Conservation (phyloP, 1,140 invertebrate genomes). For the Oryzaephilus surinamensis region DNA sequence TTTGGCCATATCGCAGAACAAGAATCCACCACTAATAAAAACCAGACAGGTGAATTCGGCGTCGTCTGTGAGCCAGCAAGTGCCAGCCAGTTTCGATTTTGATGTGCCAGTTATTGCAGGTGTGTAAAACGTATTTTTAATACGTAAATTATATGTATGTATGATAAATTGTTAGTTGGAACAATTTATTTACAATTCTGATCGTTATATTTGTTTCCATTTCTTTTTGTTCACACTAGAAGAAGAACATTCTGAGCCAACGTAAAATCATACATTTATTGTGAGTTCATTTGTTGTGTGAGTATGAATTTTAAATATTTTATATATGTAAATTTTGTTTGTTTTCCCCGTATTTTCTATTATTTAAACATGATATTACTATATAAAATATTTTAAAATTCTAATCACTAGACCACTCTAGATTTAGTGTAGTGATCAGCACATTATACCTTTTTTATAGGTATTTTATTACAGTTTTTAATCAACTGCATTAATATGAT, state of each 20-base stretch:
- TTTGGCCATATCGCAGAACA: slow-evolving; percentile 56
- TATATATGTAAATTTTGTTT: slow-evolving; percentile 11
- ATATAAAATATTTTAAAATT: slow-evolving; percentile 12
- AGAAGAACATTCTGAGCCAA: slow-evolving; percentile 33
- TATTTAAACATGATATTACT: slow-evolving; percentile 5
- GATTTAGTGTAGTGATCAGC: slow-evolving; percentile 9
- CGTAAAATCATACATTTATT: slow-evolving; percentile 30
- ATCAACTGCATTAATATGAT: too few relatives aligned
- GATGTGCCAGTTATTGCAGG: slow-evolving; percentile 38
- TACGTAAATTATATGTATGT: neutral
- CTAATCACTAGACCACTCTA: slow-evolving; percentile 4
- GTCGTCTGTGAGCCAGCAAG: slow-evolving; percentile 24
- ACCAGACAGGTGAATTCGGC: slow-evolving; percentile 41
- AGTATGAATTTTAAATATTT: slow-evolving; percentile 17
- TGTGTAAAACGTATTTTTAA: slow-evolving; percentile 15
- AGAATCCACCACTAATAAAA: slow-evolving; percentile 64
- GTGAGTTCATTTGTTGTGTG: slow-evolving; percentile 26
- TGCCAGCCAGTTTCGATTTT: slow-evolving; percentile 35
- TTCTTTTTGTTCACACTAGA: slow-evolving; percentile 24
- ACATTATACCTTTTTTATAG: too few relatives aligned
- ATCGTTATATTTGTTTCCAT: slow-evolving; percentile 7
- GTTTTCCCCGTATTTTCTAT: too few relatives aligned
- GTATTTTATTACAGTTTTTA: too few relatives aligned
- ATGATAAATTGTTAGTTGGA: too few relatives aligned
- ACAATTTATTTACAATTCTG: too few relatives aligned